Evolutionary conservation across 2,113 vertebrate species (phyloP), one percentile per base, ranked within the genome.

Genomic region (Lates calcarifer): DNA sequence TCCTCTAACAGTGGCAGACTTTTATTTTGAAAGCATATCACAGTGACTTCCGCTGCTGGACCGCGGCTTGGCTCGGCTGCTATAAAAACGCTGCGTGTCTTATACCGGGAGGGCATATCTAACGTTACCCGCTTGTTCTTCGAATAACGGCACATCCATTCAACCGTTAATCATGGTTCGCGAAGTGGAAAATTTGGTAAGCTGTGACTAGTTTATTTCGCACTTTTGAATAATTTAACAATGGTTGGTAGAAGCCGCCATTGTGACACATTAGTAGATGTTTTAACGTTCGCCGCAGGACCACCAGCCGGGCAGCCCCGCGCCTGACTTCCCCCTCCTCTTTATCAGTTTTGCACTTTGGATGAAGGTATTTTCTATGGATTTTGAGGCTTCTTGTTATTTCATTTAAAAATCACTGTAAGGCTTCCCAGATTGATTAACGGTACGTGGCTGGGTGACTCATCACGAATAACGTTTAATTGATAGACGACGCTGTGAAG

Each of bases 141-240:
- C 28, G 5, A 0, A 0, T 0, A 0, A 0, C 5, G 24, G 2
- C 3, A 11, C 18, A 0, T 5, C 11, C 31, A 24, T 14, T 7
- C 15, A 33, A 5, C 24, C 2, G 7, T 33, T 3, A n/a, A 69
- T 0, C 57, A 85, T 85, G 85, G 60, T 69, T 35, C 11, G 2
- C 0, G 0, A 28, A 1, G 74, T 90, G 29, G 0, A 55, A 6
- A 0, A 0, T 69, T 1, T 74, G 67, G 81, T 88, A 43, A 82
- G 85, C 81, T 60, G 0, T 2, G 1, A 43, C 0, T 60, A 7
- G 0, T 37, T 79, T 35, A 1, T 1, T 11, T 8, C 39, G 1
- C 28, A n/a, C n/a, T n/a, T n/a, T n/a, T n/a, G 1, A 7, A 24
- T 39, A 29, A 3, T 29, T 0, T 41, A 26, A 41, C 9, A 3